Percentiles rank a stretch among this genome's conserved stretches.
Evolutionary conservation across 2,888 invertebrate genomes (phyloP).

Genomic region (Drosophila mulleri): DNA sequence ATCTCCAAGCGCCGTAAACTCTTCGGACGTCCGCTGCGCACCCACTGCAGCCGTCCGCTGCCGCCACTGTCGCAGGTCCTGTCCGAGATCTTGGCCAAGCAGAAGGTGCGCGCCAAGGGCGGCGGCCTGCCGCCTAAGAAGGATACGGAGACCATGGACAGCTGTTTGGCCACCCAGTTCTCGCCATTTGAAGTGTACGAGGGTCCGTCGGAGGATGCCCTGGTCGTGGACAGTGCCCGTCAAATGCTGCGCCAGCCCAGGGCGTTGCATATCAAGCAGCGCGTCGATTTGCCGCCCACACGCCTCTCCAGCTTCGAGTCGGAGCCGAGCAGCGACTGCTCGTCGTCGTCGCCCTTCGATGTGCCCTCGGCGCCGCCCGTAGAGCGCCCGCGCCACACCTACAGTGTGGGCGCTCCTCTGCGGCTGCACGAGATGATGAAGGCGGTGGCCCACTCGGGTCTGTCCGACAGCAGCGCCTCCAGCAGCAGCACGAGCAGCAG

Average conservation of each 20-base stretch:
- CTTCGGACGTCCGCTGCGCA: slow-evolving; percentile 14
- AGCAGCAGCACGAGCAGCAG: slow-evolving; percentile 45
- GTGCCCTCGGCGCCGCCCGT: slow-evolving; percentile 28
- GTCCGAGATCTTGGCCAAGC: slow-evolving; percentile 15
- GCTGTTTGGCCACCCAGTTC: slow-evolving; percentile 47
- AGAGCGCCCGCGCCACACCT: slow-evolving; percentile 2
- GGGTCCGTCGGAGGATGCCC: slow-evolving; percentile 68
- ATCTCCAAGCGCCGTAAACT: slow-evolving; percentile 47
- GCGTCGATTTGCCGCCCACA: slow-evolving; percentile 34
- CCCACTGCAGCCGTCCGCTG: slow-evolving; percentile 40
- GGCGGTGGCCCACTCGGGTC: slow-evolving; percentile 34
- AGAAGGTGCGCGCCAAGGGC: slow-evolving; percentile 46
- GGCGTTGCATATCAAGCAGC: slow-evolving; percentile 34
- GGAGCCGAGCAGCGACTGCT: slow-evolving; percentile 40
- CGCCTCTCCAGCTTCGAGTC: slow-evolving; percentile 29
- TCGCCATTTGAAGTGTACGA: slow-evolving; percentile 60
- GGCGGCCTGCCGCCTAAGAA: slow-evolving; percentile 34
- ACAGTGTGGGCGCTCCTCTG: slow-evolving; percentile 15
- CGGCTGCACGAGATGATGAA: slow-evolving; percentile 39
- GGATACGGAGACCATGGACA: background rate
- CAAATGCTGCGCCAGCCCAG: slow-evolving; percentile 38
- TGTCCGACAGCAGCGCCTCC: slow-evolving; percentile 43
- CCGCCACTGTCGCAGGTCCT: slow-evolving; percentile 55
- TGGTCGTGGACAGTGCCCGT: slow-evolving; percentile 46
- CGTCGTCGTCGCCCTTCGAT: slow-evolving; percentile 16